Evolutionary conservation across 2,888 invertebrate species (phyloP).

Genomic region (Gymnoscelis rufifasciata): DNA sequence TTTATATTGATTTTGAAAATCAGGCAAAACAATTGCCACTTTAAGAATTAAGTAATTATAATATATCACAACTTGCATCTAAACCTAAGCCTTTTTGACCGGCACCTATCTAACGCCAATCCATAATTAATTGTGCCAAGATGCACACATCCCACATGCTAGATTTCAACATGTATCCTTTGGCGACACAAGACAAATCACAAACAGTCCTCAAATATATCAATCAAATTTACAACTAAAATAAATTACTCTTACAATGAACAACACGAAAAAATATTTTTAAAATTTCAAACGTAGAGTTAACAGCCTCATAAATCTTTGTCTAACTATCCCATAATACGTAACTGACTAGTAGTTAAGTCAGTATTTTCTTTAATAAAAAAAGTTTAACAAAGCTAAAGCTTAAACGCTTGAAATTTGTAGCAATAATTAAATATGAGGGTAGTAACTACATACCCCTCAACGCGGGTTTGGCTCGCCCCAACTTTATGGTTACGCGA

Average conservation of each 20-base stretch:
- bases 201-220: constrained; percentile 2
- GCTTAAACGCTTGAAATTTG: constrained; percentile 6
- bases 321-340: constrained; percentile 25
- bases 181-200: background rate
- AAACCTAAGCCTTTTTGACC: too few species aligned
- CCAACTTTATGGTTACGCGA: too few species aligned
- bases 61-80: too few species aligned
- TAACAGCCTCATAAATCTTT: constrained; percentile 36
- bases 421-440: background rate
- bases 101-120: too few species aligned
- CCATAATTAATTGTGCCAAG: too few species aligned
- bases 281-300: constrained; percentile 27
- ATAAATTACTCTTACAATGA: constrained; percentile 24
- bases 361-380: constrained; percentile 8
- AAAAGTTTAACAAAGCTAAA: constrained; percentile 12
- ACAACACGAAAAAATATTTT: constrained; percentile 21
- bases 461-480: too few species aligned
- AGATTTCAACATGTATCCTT: background rate
- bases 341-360: constrained; percentile 35
- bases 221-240: constrained; percentile 17
- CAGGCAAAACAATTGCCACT: too few species aligned
- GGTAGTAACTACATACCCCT: too few species aligned
- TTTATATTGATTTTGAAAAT: too few species aligned
- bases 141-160: too few species aligned
- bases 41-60: too few species aligned